Base-by-base conservation (phyloP, 2,888 invertebrate species). In the Frankliniella fusca region DNA sequence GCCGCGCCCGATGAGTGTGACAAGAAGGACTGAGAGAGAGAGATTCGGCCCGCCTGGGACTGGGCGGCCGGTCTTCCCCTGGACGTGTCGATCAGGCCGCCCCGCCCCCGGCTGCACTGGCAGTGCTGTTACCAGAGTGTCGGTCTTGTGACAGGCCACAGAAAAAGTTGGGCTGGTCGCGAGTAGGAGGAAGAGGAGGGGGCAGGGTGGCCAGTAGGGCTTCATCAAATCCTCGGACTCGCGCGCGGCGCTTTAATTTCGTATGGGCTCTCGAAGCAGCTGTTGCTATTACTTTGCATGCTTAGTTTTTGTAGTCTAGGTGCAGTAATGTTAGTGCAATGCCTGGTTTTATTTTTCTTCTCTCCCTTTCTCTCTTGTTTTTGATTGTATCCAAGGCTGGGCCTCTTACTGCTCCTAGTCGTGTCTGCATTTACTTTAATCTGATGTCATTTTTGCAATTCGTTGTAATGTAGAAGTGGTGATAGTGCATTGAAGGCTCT, bases 251-350 rank as follows among this genome's bases (percentile, higher is more conserved):
- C 70, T 27, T 12, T 76, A 27, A 76, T 10, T 12, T 23, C 70
- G 27, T 76, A 23, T 54, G 54, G 54, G 54, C 54, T 54, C 54
- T 27, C 12, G 12, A n/a, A 76, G 27, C 70, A 76, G 27, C 70
- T 76, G 70, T 76, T 76, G 70, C 70, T 27, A 27, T 76, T 23
- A 70, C 27, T 76, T 23, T 8, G 70, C 70, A 76, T 76, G 70
- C 20, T 54, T 54, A 54, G 54, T 20, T 54, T 0, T 20, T 20
- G 54, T 54, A 54, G 54, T 5, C 54, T 15, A 54, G 15, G 54
- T 38, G 38, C 38, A 38, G 5, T 38, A 5, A 80, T 81, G 49
- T 65, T 82, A 82, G 81, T 82, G 81, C 81, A 81, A 80, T 83
- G 79, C 80, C 81, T 80, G 81, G 70, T 61, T 80, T n/a, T 38